phyloP scores from a whole-genome alignment of 2,113 vertebrate species.

The Lepisosteus oculatus region DNA sequence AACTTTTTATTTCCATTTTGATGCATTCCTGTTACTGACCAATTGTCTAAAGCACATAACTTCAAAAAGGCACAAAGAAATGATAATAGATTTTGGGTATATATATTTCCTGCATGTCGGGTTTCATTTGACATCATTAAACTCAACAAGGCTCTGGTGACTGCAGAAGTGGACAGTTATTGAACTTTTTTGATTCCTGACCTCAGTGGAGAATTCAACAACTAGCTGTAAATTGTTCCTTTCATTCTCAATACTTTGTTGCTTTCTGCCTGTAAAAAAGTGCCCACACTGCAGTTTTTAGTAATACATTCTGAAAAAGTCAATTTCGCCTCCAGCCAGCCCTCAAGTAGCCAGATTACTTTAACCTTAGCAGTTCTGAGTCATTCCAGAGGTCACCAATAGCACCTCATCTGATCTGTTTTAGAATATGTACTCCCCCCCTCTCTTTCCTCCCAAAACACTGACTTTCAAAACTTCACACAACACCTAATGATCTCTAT shows the following conservation, averaged over 20 bases:
- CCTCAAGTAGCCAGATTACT: slow-evolving; percentile 32
- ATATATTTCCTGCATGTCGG: slow-evolving; percentile 21
- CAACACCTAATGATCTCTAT: too few relatives aligned
- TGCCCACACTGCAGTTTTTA: slow-evolving; percentile 49
- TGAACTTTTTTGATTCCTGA: slow-evolving; percentile 41
- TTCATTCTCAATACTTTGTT: slow-evolving; percentile 41
- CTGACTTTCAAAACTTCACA: too few relatives aligned
- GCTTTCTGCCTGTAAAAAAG: slow-evolving; percentile 43
- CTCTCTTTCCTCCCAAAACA: too few relatives aligned
- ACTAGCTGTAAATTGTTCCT: slow-evolving; percentile 43
- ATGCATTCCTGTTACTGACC: neutral
- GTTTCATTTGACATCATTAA: slow-evolving; percentile 30
- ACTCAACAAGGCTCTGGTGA: slow-evolving; percentile 27
- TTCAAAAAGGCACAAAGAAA: slow-evolving; percentile 6
- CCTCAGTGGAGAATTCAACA: slow-evolving; percentile 41
- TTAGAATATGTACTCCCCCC: too few relatives aligned
- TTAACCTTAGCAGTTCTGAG: slow-evolving; percentile 32
- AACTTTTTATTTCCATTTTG: neutral
- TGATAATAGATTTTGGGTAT: slow-evolving; percentile 14
- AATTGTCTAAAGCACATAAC: slow-evolving; percentile 10
- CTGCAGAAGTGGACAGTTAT: slow-evolving; percentile 27
- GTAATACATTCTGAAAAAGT: slow-evolving; percentile 51
- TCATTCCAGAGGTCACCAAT: slow-evolving; percentile 36
- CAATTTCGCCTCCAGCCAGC: slow-evolving; percentile 58
- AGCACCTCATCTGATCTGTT: too few relatives aligned